phyloP scores from a whole-genome alignment of 2,888 invertebrate genomes.

The Rotaria magnacalcarata region DNA sequence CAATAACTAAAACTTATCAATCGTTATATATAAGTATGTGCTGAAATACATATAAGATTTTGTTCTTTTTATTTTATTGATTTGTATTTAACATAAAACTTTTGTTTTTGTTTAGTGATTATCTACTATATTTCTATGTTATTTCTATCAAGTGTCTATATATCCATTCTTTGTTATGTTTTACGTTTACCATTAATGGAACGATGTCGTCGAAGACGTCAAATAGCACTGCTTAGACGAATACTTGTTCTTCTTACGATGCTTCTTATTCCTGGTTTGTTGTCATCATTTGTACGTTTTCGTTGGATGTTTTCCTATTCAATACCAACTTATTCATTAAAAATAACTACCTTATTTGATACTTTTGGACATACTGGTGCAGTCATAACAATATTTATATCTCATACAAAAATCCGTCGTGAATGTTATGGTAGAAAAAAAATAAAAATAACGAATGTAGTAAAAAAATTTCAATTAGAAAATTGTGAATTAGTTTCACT shows the following conservation, averaged over 20 bases:
- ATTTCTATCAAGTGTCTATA: not conserved
- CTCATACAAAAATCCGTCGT: not conserved
- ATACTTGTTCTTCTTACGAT: not conserved
- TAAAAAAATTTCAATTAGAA: not conserved
- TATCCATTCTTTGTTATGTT: not conserved
- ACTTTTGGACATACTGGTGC: not conserved
- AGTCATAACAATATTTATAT: not conserved
- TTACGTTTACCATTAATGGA: not conserved
- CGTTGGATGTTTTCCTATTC: not conserved
- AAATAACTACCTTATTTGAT: not conserved
- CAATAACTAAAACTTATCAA: not conserved
- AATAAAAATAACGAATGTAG: not conserved
- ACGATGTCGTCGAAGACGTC: constrained; percentile 2
- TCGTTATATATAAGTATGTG: not conserved
- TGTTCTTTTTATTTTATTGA: no score
- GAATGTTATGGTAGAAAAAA: not conserved
- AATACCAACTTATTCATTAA: not conserved
- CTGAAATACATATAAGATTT: no score
- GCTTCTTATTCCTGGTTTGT: not conserved
- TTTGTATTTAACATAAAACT: no score
- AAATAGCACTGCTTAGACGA: not conserved
- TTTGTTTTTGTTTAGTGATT: not conserved
- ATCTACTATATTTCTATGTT: not conserved
- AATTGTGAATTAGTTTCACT: not conserved
- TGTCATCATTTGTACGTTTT: not conserved